Evolutionary conservation across 2,888 invertebrate species (phyloP).

Genomic region (Sminthurinus aureus): DNA sequence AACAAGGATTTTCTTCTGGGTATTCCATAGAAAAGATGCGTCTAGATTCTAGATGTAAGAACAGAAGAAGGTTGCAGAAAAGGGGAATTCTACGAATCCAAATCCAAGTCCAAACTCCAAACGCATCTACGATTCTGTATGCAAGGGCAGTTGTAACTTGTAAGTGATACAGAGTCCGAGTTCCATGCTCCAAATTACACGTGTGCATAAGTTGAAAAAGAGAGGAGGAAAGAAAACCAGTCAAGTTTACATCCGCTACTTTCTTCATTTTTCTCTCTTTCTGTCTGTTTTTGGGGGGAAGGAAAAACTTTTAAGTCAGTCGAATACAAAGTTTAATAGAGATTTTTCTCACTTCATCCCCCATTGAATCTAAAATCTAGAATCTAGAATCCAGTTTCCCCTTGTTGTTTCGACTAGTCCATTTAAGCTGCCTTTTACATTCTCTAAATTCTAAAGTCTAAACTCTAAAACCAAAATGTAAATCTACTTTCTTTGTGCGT

Average conservation of each 20-base stretch:
- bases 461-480: too few species aligned
- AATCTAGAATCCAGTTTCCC: too few species aligned
- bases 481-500: too few species aligned
- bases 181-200: neutral
- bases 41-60: conserved; percentile 9
- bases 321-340: conserved; percentile 35
- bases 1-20: too few species aligned
- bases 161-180: neutral
- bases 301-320: neutral
- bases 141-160: too few species aligned
- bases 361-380: neutral
- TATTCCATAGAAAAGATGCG: too few species aligned
- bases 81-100: too few species aligned
- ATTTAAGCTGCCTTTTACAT: too few species aligned
- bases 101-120: neutral
- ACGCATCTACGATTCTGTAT: too few species aligned
- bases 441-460: too few species aligned
- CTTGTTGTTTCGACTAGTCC: too few species aligned
- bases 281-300: neutral
- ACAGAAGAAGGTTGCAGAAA: neutral
- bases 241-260: conserved; percentile 14
- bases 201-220: too few species aligned
- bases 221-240: conserved; percentile 25
- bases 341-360: conserved; percentile 35
- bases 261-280: conserved; percentile 14